Evolutionary conservation across 2,797 vertebrate genomes (phyloP), one percentile per base, ranked within the genome.

Genomic region (Helostoma temminkii): DNA sequence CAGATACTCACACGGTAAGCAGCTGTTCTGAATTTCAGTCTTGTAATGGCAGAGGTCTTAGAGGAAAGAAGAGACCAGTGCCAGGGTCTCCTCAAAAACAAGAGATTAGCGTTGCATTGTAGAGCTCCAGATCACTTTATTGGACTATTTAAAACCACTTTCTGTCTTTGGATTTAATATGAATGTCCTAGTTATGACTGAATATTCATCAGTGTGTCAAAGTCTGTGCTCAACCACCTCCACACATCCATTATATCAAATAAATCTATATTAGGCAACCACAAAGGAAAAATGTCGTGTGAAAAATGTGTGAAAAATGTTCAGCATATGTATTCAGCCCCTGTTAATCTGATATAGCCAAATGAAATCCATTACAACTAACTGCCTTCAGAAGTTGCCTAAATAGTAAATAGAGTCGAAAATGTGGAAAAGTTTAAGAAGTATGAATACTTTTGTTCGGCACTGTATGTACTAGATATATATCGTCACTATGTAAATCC

Each of bases 1-100:
- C 71, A 71, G 74, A 83, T 54, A 47, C 54, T 55, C 73, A 32
- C 69, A 82, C 0, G 91, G 94, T 94, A 80, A 94, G 92, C 58
- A 43, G 65, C 2, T 22, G 47, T 55, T 52, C 67, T 56, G n/a
- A 2, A 45, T 85, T 68, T 76, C 71, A 68, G 48, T 41, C 55
- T 74, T 64, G 53, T 30, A 26, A 11, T 63, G n/a, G n/a, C 68
- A 56, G 18, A 58, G 84, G 69, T 64, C 28, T 64, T 50, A 53
- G 43, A 70, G 24, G 57, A 28, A 32, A 34, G 66, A 48, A 25
- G 46, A 56, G 72, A 11, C 45, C 2, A 1, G n/a, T 43, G 64
- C 46, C 73, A 49, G 28, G 32, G 58, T 47, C 60, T 25, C 37
- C 25, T 75, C 59, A 66, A 50, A 57, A 24, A 1, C 53, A 42